Evolutionary conservation across 2,888 invertebrate genomes (phyloP).

Genomic region (Pollenia griseotomentosa): DNA sequence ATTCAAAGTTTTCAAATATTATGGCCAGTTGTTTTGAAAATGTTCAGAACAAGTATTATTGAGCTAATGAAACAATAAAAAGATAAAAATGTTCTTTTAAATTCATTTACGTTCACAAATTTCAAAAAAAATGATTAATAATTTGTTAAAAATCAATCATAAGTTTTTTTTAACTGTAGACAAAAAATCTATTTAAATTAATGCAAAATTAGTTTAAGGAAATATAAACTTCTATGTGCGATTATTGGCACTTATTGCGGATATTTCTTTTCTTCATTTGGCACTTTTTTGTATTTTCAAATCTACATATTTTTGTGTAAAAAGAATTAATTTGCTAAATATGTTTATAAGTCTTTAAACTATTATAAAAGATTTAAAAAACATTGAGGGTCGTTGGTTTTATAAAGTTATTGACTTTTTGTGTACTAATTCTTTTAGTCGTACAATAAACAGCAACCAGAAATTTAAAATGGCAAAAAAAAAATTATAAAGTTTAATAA

Average conservation of each 20-base stretch:
- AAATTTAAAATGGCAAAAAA: background rate
- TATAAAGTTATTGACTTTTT: slow-evolving; percentile 62
- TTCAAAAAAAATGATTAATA: slow-evolving; percentile 39
- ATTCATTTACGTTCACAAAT: slow-evolving; percentile 2
- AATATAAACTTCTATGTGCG: slow-evolving; percentile 20
- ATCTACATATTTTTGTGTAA: background rate
- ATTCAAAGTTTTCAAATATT: background rate
- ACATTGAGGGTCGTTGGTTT: slow-evolving; percentile 54
- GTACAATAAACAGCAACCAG: slow-evolving; percentile 53
- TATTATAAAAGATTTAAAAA: slow-evolving; percentile 1
- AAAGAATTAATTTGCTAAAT: slow-evolving; percentile 6
- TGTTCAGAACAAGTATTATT: background rate
- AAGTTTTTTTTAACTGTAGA: background rate
- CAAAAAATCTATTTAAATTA: background rate
- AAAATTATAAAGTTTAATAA: slow-evolving; percentile 46
- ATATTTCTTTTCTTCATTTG: background rate
- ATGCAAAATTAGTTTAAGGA: slow-evolving; percentile 37
- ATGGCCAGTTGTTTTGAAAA: background rate
- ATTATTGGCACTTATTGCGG: background rate
- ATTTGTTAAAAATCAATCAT: slow-evolving; percentile 43
- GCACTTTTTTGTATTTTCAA: background rate
- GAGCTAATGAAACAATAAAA: background rate
- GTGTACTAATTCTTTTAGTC: background rate
- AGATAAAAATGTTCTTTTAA: slow-evolving; percentile 8
- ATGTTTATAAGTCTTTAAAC: slow-evolving; percentile 11